A percentile compares a stretch with the other conserved stretches of the same genome.
Conservation (phyloP, 1,140 invertebrate genomes). For the Neelides sp. region DNA sequence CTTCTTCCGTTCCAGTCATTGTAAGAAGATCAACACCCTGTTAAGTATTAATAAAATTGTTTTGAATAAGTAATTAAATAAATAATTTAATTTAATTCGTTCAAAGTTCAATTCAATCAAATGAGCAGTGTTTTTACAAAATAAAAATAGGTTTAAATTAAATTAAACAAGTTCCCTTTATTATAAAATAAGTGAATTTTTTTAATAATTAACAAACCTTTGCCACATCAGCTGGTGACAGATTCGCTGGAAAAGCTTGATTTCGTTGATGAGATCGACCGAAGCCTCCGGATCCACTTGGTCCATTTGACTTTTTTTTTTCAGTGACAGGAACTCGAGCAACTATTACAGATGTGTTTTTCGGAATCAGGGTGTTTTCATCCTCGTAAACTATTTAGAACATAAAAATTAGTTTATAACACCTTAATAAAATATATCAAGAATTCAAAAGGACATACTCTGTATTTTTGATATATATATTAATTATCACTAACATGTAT, state of each 20-base stretch:
- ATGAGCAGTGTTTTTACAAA: not conserved
- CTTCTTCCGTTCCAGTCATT: constrained; percentile 85
- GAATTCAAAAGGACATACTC: no score
- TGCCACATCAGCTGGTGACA: constrained; percentile 9
- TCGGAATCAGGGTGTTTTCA: constrained; percentile 79
- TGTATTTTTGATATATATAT: no score
- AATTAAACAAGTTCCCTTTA: not conserved
- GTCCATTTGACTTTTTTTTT: constrained; percentile 48
- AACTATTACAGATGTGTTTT: constrained; percentile 94
- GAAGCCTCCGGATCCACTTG: not conserved
- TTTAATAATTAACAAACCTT: constrained; percentile 28
- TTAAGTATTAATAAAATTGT: no score
- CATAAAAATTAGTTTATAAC: constrained; percentile 26
- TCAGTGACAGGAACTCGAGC: constrained; percentile 71
- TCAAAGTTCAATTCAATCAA: no score
- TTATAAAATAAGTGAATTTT: constrained; percentile 7
- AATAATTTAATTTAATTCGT: not conserved
- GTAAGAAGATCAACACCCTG: constrained; percentile 65
- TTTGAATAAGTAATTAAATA: no score
- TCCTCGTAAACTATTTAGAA: constrained; percentile 71
- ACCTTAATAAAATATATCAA: no score
- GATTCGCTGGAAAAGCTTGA: not conserved
- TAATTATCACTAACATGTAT: no score
- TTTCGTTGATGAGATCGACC: constrained; percentile 8
- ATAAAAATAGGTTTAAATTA: not conserved